Conservation (phyloP, 1,140 invertebrate genomes). For the Drosophila nigromelanica region DNA sequence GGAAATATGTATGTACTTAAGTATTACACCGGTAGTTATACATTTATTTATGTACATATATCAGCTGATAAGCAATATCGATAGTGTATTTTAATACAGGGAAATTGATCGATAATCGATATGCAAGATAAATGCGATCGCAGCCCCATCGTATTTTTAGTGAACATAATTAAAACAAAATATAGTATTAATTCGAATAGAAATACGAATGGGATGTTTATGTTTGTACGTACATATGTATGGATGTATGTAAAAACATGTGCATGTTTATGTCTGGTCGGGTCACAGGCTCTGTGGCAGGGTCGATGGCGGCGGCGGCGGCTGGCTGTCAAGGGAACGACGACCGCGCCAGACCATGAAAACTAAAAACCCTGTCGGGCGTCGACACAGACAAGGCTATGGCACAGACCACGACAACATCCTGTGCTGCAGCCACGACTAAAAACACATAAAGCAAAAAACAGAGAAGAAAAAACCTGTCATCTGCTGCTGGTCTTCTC, state of each 20-base stretch:
- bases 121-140: neutral
- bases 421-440: slow-evolving; percentile 48
- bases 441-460: slow-evolving; percentile 24
- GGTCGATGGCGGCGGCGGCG: neutral
- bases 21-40: too few relatives aligned
- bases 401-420: slow-evolving; percentile 60
- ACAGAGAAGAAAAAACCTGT: slow-evolving; percentile 56
- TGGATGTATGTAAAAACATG: neutral
- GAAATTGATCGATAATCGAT: neutral
- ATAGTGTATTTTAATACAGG: too few relatives aligned
- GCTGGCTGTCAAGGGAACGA: slow-evolving; percentile 40
- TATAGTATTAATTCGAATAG: slow-evolving; percentile 1
- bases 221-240: neutral
- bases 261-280: slow-evolving; percentile 13
- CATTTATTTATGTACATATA: too few relatives aligned
- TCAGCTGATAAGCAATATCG: too few relatives aligned
- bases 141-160: neutral
- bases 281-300: slow-evolving; percentile 3
- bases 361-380: slow-evolving; percentile 36
- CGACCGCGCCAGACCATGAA: slow-evolving; percentile 34
- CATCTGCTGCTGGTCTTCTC: slow-evolving; percentile 41
- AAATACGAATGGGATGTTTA: neutral
- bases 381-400: slow-evolving; percentile 36
- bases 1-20: too few relatives aligned
- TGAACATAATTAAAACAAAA: neutral